Conservation (phyloP, 2,113 vertebrate genomes). For the Hoplias malabaricus region DNA sequence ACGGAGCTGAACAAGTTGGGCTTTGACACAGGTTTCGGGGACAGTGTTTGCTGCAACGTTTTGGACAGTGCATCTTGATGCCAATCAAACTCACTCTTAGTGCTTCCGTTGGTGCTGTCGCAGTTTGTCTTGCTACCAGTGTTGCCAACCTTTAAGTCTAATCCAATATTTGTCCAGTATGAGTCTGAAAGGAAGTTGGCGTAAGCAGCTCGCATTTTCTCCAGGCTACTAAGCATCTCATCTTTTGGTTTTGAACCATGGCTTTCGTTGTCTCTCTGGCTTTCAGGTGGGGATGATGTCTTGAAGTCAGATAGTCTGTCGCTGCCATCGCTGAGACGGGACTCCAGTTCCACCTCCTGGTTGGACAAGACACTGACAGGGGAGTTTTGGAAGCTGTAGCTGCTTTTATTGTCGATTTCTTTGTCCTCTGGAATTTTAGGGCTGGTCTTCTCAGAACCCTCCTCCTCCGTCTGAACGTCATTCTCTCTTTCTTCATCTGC, state of each 20-base stretch:
- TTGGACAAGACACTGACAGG: conserved; percentile 91
- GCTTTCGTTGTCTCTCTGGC: conserved; percentile 76
- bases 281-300: conserved; percentile 79
- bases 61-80: conserved; percentile 95
- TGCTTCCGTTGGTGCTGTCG: conserved; percentile 85
- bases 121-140: conserved; percentile 85
- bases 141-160: conserved; percentile 87
- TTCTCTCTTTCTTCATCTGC: conserved; percentile 88
- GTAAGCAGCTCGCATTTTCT: conserved; percentile 97
- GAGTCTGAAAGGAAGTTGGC: conserved; percentile 97
- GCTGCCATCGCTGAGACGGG: conserved; percentile 88
- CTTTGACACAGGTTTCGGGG: conserved; percentile 83
- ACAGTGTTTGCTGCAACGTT: conserved; percentile 90
- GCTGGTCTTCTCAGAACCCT: conserved; percentile 84
- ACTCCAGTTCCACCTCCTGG: conserved; percentile 91
- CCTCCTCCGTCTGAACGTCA: conserved; percentile 83
- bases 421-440: conserved; percentile 89
- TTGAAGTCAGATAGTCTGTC: conserved; percentile 92
- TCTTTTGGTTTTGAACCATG: conserved; percentile 75
- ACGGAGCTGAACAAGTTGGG: conserved; percentile 97
- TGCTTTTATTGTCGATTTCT: conserved; percentile 87
- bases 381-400: conserved; percentile 94
- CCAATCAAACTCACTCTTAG: conserved; percentile 94
- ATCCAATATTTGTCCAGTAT: conserved; percentile 93
- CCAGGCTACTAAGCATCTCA: conserved; percentile 86